These are phyloP conservation scores for Centropus bengalensis DNA, from an alignment of 2,113 vertebrate species.

Conservation along the genomic window DNA sequence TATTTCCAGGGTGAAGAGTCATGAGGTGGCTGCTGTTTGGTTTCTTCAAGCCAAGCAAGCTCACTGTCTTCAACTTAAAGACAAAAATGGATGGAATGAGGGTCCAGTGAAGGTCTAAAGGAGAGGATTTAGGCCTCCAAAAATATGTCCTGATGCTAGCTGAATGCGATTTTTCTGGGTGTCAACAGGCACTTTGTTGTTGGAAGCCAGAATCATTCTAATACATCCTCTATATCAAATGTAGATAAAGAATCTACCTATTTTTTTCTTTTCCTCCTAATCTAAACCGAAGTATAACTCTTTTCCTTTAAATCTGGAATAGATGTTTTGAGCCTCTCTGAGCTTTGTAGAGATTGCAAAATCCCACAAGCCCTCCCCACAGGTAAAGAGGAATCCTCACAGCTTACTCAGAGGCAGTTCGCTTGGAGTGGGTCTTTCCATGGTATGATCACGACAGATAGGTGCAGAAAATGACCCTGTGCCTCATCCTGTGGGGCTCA, in stretches of 20 bases:
- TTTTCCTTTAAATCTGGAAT: not conserved
- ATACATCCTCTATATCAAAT: not conserved
- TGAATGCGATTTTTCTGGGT: not conserved
- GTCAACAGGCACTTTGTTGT: not conserved
- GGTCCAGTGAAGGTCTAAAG: fast-evolving
- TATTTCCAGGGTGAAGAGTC: not conserved
- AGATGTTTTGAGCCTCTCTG: not conserved
- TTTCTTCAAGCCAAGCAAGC: not conserved
- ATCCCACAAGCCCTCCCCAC: fast-evolving
- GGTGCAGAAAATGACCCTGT: not conserved
- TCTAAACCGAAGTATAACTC: not conserved
- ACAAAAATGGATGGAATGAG: not conserved
- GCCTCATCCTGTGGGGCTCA: not conserved
- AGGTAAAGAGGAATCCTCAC: not conserved
- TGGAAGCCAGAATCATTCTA: not conserved
- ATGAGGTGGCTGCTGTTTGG: not conserved
- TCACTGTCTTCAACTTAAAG: not conserved
- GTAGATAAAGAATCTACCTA: not conserved
- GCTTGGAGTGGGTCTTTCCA: fast-evolving
- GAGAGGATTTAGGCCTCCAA: not conserved
- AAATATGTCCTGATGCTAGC: not conserved
- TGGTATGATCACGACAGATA: not conserved
- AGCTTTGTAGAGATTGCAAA: not conserved
- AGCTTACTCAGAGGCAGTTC: fast-evolving
- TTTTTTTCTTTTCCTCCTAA: not conserved